Evolutionary conservation across 2,888 invertebrate genomes (phyloP).

Genomic region (Chymomyza amoena): DNA sequence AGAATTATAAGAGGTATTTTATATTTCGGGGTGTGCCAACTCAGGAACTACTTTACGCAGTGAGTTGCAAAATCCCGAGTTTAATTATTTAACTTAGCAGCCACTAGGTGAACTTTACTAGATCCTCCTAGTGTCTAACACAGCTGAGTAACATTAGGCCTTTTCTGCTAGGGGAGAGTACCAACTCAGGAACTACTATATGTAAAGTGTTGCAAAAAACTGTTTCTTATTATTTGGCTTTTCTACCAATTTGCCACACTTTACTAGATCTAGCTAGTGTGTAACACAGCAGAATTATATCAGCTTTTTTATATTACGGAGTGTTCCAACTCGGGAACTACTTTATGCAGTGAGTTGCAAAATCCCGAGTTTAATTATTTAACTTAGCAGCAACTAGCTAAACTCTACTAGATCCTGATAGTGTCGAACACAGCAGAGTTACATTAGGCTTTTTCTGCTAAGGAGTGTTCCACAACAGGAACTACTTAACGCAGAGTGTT

Average conservation of each 20-base stretch:
- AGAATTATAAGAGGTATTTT: neutral
- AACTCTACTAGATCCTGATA: too few relatives aligned
- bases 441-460: too few relatives aligned
- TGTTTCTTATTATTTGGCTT: too few relatives aligned
- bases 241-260: neutral
- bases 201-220: neutral
- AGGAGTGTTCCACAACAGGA: too few relatives aligned
- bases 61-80: neutral
- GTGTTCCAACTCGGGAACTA: neutral
- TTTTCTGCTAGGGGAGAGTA: neutral
- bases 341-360: neutral
- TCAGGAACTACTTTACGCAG: neutral
- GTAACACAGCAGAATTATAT: neutral
- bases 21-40: neutral
- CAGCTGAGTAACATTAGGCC: neutral
- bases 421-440: too few relatives aligned
- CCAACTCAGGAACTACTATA: neutral
- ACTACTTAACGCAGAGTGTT: too few relatives aligned
- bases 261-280: neutral
- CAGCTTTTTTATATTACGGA: neutral
- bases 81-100: neutral
- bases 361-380: too few relatives aligned
- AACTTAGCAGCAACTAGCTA: too few relatives aligned
- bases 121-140: neutral
- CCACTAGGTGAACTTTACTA: neutral